phyloP scores from a whole-genome alignment of 2,888 invertebrate species.

The Lasioglossum leucozonium region DNA sequence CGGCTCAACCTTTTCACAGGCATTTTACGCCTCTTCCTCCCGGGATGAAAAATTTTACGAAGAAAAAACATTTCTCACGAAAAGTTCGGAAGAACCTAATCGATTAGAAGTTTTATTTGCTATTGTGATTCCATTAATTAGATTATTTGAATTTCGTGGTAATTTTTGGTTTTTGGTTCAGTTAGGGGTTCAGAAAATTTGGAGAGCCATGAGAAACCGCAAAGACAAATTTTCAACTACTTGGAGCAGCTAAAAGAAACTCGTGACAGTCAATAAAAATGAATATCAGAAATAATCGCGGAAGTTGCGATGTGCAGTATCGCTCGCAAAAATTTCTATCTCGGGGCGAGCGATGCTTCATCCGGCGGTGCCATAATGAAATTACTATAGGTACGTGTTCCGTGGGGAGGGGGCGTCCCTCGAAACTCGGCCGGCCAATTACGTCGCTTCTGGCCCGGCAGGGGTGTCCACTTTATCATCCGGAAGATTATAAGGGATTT shows the following conservation, averaged over 20 bases:
- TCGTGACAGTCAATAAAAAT: neutral
- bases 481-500: constrained; percentile 52
- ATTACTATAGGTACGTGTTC: constrained; percentile 26
- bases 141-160: too few relatives aligned
- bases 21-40: neutral
- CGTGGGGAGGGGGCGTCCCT: neutral
- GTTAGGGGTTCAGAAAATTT: too few relatives aligned
- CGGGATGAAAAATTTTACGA: neutral
- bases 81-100: neutral
- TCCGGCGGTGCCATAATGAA: constrained; percentile 15
- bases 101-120: neutral
- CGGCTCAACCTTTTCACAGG: neutral
- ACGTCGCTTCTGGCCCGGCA: constrained; percentile 32
- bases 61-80: neutral
- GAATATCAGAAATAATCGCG: neutral
- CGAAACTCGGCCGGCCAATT: constrained; percentile 47
- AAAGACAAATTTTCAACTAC: too few relatives aligned
- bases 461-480: constrained; percentile 42
- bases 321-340: neutral
- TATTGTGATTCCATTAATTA: too few relatives aligned
- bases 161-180: too few relatives aligned
- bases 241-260: too few relatives aligned
- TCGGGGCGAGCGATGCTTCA: neutral
- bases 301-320: neutral
- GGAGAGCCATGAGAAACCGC: too few relatives aligned